A percentile compares a stretch with the other conserved stretches of the same genome.
phyloP scores from a whole-genome alignment of 2,113 vertebrate genomes.

The Tympanuchus pallidicinctus region DNA sequence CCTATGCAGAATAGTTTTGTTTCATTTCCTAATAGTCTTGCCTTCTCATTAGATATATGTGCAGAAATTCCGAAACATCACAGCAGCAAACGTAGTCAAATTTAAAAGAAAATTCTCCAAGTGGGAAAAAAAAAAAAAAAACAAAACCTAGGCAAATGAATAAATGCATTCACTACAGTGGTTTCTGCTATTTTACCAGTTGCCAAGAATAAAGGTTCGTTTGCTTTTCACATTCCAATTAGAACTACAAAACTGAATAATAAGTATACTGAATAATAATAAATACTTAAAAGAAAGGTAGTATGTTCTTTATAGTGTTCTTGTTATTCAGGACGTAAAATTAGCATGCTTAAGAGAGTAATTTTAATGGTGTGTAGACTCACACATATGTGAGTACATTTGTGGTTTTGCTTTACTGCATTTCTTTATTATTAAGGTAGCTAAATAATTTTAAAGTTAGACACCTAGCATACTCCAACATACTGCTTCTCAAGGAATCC shows the following conservation, averaged over 20 bases:
- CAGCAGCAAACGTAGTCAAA: neutral
- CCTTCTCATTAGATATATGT: neutral
- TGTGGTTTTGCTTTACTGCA: neutral
- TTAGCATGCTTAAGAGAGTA: accelerated
- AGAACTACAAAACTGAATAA: neutral
- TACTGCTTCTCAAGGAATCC: neutral
- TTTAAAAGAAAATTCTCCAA: neutral
- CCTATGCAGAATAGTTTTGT: neutral
- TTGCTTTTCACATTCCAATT: neutral
- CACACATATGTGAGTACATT: neutral
- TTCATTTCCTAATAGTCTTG: neutral
- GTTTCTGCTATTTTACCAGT: neutral
- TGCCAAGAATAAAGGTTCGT: neutral
- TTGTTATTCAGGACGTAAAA: neutral
- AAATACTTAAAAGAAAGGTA: neutral
- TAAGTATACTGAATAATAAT: neutral
- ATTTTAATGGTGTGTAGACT: neutral
- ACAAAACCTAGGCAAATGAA: neutral
- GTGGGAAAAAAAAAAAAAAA: neutral
- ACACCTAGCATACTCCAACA: neutral
- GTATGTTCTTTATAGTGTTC: neutral
- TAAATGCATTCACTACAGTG: neutral
- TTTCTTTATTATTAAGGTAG: neutral
- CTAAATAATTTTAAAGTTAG: neutral
- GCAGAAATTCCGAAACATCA: neutral